Conservation (phyloP, 2,797 vertebrate species). For the Sebastiscus albofasciatus region DNA sequence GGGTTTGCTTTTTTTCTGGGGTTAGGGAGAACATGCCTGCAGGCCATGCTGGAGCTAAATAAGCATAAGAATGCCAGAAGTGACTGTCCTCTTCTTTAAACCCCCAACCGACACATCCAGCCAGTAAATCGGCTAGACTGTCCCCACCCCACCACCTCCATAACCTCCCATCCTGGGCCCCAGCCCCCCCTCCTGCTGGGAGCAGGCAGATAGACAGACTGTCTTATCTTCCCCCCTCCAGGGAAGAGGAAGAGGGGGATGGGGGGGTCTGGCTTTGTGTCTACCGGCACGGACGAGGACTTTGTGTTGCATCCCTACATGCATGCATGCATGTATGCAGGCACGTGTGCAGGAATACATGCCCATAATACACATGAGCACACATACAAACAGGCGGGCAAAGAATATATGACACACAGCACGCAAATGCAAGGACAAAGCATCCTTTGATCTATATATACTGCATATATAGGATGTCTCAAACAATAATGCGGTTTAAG, state of each 20-base stretch:
- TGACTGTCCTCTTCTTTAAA: conserved; percentile 56
- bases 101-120: conserved; percentile 66
- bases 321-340: conserved; percentile 34
- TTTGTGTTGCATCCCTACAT: conserved; percentile 40
- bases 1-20: conserved; percentile 16
- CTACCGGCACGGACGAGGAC: conserved; percentile 51
- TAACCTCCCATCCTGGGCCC: conserved; percentile 35
- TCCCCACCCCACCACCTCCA: conserved; percentile 49
- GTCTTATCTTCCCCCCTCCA: conserved; percentile 57
- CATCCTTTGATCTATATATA: conserved; percentile 38
- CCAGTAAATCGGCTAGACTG: conserved; percentile 73
- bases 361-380: not conserved
- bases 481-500: conserved; percentile 33
- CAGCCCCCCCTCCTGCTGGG: conserved; percentile 61
- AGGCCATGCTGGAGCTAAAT: conserved; percentile 59
- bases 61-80: conserved; percentile 73
- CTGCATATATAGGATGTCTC: conserved; percentile 33
- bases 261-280: conserved; percentile 64
- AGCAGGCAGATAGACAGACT: conserved; percentile 77
- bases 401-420: conserved; percentile 18
- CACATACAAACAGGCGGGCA: not conserved
- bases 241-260: conserved; percentile 62
- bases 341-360: conserved; percentile 29
- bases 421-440: conserved; percentile 34
- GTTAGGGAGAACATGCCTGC: conserved; percentile 48